Evolutionary conservation across 2,797 vertebrate species (phyloP).

Genomic region (Sebastes oblongus): DNA sequence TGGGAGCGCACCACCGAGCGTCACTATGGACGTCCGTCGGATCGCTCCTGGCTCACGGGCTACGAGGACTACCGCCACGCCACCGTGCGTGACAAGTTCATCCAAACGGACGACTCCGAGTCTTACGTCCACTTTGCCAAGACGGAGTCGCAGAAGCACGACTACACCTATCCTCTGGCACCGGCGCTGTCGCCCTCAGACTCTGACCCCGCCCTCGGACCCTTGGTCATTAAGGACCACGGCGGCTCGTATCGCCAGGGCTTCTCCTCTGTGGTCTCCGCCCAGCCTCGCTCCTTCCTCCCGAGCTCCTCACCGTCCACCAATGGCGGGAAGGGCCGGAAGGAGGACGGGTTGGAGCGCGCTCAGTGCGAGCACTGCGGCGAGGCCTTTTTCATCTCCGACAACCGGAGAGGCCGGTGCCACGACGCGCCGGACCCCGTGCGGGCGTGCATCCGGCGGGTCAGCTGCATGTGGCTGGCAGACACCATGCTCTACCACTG

Average conservation of each 20-base stretch:
- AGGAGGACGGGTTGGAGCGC: slow-evolving; percentile 84
- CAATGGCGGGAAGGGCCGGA: slow-evolving; percentile 82
- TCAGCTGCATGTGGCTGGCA: slow-evolving; percentile 98
- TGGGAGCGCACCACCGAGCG: slow-evolving; percentile 80
- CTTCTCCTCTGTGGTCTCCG: slow-evolving; percentile 84
- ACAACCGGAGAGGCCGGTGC: slow-evolving; percentile 91
- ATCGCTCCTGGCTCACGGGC: slow-evolving; percentile 91
- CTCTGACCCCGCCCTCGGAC: slow-evolving; percentile 87
- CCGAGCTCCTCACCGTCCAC: slow-evolving; percentile 70
- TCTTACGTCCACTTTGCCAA: slow-evolving; percentile 94
- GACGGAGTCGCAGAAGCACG: slow-evolving; percentile 90
- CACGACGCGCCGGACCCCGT: slow-evolving; percentile 94
- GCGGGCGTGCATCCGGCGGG: slow-evolving; percentile 89
- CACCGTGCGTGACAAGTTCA: slow-evolving; percentile 87
- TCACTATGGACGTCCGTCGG: slow-evolving; percentile 56
- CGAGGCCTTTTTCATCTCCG: slow-evolving; percentile 90
- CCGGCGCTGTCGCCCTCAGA: slow-evolving; percentile 78
- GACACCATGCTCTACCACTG: slow-evolving; percentile 99
- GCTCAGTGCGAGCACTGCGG: slow-evolving; percentile 93
- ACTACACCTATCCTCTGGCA: slow-evolving; percentile 94
- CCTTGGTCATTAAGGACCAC: slow-evolving; percentile 82
- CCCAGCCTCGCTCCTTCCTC: slow-evolving; percentile 85
- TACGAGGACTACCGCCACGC: slow-evolving; percentile 98
- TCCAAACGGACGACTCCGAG: slow-evolving; percentile 87
- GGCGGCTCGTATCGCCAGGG: slow-evolving; percentile 49